A percentile compares a stretch with the other conserved stretches of the same genome.
These are phyloP conservation scores for Camponotus fellah DNA, from an alignment of 2,888 invertebrate genomes.

Conservation along the genomic window DNA sequence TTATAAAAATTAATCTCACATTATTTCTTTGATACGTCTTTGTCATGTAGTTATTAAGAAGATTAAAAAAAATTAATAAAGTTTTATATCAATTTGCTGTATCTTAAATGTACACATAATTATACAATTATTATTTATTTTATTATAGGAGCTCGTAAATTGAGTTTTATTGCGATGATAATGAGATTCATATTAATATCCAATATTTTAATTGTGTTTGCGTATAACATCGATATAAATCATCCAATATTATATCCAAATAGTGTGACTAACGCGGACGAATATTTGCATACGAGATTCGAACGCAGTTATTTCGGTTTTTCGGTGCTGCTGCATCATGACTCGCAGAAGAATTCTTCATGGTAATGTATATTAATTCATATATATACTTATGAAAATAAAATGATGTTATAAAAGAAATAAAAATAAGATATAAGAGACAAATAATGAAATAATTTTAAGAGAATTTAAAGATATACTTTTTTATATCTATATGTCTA, in stretches of 20 bases:
- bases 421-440: background rate
- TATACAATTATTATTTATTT: background rate
- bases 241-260: constrained; percentile 64
- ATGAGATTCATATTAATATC: constrained; percentile 43
- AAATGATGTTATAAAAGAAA: too few species aligned
- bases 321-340: constrained; percentile 70
- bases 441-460: background rate
- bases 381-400: background rate
- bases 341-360: constrained; percentile 38
- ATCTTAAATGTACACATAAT: background rate
- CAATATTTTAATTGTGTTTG: constrained; percentile 34
- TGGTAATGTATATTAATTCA: constrained; percentile 59
- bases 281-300: background rate
- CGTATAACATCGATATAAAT: constrained; percentile 75
- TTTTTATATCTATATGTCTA: background rate
- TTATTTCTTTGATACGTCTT: background rate
- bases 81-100: background rate
- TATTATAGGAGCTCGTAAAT: background rate
- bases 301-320: constrained; percentile 76
- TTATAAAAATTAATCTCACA: background rate
- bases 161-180: constrained; percentile 21
- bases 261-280: constrained; percentile 3
- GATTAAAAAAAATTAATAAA: background rate
- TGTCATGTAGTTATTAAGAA: background rate
- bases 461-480: background rate